Percentiles rank a stretch among this genome's conserved stretches.
Conservation (phyloP, 2,888 invertebrate genomes). For the Oscheius sp. region DNA sequence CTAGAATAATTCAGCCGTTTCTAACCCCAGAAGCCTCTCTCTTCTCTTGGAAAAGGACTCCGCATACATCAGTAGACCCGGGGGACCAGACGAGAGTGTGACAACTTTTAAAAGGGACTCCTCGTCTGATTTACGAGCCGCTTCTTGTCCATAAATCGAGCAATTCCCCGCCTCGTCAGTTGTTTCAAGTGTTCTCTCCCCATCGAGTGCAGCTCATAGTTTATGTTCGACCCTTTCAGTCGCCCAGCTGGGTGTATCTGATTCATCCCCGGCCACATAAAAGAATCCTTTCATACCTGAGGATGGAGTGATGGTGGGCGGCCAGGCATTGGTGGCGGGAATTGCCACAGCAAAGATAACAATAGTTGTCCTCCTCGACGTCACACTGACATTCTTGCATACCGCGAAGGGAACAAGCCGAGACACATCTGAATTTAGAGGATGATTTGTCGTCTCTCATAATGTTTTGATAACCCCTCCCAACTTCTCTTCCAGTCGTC, state of each 20-base stretch:
- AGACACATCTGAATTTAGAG: slow-evolving; percentile 66
- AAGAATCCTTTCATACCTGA: slow-evolving; percentile 52
- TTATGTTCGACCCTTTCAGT: not conserved
- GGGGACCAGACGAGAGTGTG: not conserved
- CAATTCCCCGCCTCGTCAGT: slow-evolving; percentile 17
- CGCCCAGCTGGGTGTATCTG: not conserved
- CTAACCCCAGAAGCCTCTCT: slow-evolving; percentile 5
- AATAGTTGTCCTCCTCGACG: slow-evolving; percentile 72
- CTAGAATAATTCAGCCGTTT: slow-evolving; percentile 33
- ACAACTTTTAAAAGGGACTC: not conserved
- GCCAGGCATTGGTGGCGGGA: slow-evolving; percentile 66
- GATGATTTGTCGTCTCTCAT: not conserved
- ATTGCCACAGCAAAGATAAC: slow-evolving; percentile 73
- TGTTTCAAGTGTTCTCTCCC: slow-evolving; percentile 8
- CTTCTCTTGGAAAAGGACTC: not conserved
- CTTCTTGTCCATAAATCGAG: slow-evolving; percentile 10
- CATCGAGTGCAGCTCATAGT: slow-evolving; percentile 1
- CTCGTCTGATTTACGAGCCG: slow-evolving; percentile 11
- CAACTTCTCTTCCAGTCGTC: not conserved
- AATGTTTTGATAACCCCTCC: not conserved
- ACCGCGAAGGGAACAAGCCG: slow-evolving; percentile 67
- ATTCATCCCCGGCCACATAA: not conserved
- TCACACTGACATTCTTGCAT: slow-evolving; percentile 72
- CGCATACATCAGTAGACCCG: slow-evolving; percentile 23
- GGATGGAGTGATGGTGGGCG: slow-evolving; percentile 71